Percentiles rank a stretch among this genome's conserved stretches.
phyloP scores from a whole-genome alignment of 2,113 vertebrate genomes.

The Brevimyrus niger region DNA sequence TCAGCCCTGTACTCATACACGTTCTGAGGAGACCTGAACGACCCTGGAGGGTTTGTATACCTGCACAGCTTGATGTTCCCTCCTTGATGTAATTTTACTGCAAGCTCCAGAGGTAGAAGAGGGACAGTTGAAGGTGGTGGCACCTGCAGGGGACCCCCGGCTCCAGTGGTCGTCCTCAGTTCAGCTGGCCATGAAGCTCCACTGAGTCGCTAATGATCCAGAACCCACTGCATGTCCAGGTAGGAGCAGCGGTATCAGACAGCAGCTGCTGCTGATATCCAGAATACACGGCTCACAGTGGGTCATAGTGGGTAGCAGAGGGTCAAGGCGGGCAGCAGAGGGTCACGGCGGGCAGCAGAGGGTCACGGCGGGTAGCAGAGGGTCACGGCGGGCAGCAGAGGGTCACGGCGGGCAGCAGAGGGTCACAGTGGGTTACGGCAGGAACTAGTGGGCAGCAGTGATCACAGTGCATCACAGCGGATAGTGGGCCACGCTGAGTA shows the following conservation, averaged over 20 bases:
- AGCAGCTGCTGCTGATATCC: not conserved
- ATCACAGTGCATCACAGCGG: not conserved
- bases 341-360: not conserved
- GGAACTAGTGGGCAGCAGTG: not conserved
- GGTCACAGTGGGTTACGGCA: not conserved
- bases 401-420: not conserved
- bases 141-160: not conserved
- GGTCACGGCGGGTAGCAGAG: not conserved
- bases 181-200: not conserved
- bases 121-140: not conserved
- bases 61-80: too few species aligned
- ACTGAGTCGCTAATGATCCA: not conserved
- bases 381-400: not conserved
- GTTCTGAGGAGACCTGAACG: too few species aligned
- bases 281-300: not conserved
- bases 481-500: not conserved
- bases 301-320: not conserved
- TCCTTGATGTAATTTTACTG: not conserved
- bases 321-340: too few species aligned
- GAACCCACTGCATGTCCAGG: not conserved
- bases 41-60: not conserved
- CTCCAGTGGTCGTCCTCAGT: not conserved
- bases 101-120: not conserved
- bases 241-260: not conserved
- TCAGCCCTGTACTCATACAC: not conserved